Base-by-base conservation (phyloP, 2,113 vertebrate species). In the Cyprinodon brontotheroides region DNA sequence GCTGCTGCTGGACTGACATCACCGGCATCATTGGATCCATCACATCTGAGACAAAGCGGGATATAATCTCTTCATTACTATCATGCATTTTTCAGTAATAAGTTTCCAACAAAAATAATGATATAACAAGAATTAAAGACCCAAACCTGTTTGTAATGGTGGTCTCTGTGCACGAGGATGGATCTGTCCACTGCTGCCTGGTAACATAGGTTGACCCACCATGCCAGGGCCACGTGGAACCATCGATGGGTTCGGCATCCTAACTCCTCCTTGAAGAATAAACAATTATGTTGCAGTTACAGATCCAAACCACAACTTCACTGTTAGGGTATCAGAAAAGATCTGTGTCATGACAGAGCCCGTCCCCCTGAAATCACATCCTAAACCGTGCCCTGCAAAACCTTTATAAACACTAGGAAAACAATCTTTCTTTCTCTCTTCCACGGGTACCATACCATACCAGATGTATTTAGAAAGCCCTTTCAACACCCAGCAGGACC, bases 11-110 rank as follows among this genome's bases (percentile, higher is more conserved):
- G 94, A 95, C 86, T 73, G 95, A 94, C 79, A 99, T 93, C 59
- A 96, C 96, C 88, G 96, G 94, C 90, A 98, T 95, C 89, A 98
- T 95, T 68, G 96, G 96, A 91, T 99, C 97, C 94, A 97, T 95
- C 72, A 93, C 75, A 93, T 98, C 97, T 98, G 86, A 87, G 81
- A 80, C 59, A 91, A 82, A 92, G 1, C 10, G 72, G 57, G 17
- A 43, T 11, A 15, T 1, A 45, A 2, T 50, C 15, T 59, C 47
- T 67, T 4, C 4, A 36, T 69, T 66, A 70, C 17, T 72, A 10
- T 29, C 17, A 2, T 37, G 13, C 37, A 13, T 3, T 40, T 29
- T 50, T 8, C 9, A 1, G 1, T 4, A 61, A 71, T 12, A 61
- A 57, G 73, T 65, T 39, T 20, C 36, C 7, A 40, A 65, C 10